phyloP scores from a whole-genome alignment of 1,140 invertebrate genomes.

The Pemphigus obesinymphae region DNA sequence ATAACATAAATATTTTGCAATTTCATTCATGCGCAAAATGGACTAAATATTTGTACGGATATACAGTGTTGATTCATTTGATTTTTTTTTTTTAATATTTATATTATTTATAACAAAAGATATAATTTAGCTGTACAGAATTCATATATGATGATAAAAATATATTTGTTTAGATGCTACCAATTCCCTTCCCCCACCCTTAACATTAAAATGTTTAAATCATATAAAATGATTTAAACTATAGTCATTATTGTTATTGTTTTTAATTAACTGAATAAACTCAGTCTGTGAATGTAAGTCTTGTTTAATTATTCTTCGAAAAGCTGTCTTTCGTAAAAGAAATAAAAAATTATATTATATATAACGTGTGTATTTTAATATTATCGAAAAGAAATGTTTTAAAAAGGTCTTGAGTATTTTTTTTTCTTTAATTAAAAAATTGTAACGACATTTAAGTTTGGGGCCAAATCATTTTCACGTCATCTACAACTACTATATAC shows the following conservation, averaged over 20 bases:
- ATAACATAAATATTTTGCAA: conserved; percentile 7
- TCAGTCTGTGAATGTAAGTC: background rate
- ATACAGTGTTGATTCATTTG: conserved; percentile 19
- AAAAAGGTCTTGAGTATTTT: background rate
- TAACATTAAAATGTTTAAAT: background rate
- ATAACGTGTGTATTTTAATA: background rate
- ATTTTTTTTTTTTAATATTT: background rate
- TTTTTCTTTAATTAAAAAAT: background rate
- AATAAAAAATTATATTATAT: background rate
- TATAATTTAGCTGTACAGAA: background rate
- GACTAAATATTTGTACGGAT: conserved; percentile 27
- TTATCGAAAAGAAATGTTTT: background rate
- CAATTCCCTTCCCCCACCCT: background rate
- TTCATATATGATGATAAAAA: background rate
- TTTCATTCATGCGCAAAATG: background rate
- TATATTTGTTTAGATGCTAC: background rate
- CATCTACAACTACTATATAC: background rate
- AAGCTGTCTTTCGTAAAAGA: conserved; percentile 7
- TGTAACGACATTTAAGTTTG: conserved; percentile 6
- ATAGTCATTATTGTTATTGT: conserved; percentile 25
- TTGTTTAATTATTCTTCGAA: conserved; percentile 31
- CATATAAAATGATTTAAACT: background rate
- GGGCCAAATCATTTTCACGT: conserved; percentile 31
- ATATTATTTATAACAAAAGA: background rate
- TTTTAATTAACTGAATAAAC: background rate